Base-by-base conservation (phyloP, 2,797 vertebrate species). In the Aplochiton taeniatus region DNA sequence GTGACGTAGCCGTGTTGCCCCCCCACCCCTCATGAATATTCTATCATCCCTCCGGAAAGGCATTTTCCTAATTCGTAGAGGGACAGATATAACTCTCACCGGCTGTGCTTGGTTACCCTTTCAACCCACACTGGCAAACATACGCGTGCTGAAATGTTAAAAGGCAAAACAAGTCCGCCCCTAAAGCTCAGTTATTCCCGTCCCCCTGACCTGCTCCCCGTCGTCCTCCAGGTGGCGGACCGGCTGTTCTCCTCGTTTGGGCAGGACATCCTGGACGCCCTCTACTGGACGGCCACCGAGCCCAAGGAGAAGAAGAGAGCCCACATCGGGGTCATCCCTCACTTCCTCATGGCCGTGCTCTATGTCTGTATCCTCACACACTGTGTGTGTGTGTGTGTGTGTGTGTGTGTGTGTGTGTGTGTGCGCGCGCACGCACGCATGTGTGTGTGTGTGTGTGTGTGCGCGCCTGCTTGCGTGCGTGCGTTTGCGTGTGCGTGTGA, bases 281-380 rank as follows among this genome's bases (percentile, higher is more conserved):
- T 99, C 46, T 99, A 99, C 47, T 99, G 97, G 97, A 99, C 97
- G 4, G 97, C 97, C 57, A 98, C 97, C 4, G 97, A 99, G 83
- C 97, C 96, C 43, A 98, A 96, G 74, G 95, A 98, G 69, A 91
- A 94, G 65, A 99, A 96, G 83, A 89, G 95, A 83, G 96, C 96
- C 72, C 97, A 93, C 82, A 96, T 97, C 43, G 96, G 95, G 14
- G 95, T 98, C 73, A 96, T 98, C 64, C 95, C 96, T 68, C 96
- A 98, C 85, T 98, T 98, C 76, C 86, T 98, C 74, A 98, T 98
- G 96, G 96, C 95, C 1, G 96, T 98, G 68, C 90, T 98, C n/a
- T 98, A 98, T 68, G 96, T 98, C 88, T 98, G 96, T 98, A 98
- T 98, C 96, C 95, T 96, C 17, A 58, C 64, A 0, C 11, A 9